Conservation (phyloP, 2,888 invertebrate genomes). For the Crossocerus cetratus region DNA sequence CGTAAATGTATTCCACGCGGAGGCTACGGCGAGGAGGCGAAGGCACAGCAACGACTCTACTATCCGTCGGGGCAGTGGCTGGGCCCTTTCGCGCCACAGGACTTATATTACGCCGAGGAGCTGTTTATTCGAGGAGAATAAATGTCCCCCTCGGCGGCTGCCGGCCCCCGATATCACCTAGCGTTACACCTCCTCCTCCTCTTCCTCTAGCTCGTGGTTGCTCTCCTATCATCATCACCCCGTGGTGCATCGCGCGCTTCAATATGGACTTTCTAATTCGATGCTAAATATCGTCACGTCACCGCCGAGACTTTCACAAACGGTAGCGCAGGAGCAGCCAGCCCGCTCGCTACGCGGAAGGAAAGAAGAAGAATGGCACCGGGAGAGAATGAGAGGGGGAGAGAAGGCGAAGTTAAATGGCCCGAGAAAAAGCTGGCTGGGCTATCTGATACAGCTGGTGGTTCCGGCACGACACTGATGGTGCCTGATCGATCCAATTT, state of each 20-base stretch:
- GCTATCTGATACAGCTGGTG: too few relatives aligned
- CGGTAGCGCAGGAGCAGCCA: background rate
- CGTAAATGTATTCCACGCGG: slow-evolving; percentile 64
- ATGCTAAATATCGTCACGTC: slow-evolving; percentile 3
- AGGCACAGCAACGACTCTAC: slow-evolving; percentile 47
- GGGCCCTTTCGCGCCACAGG: slow-evolving; percentile 27
- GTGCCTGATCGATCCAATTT: too few relatives aligned
- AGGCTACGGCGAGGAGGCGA: slow-evolving; percentile 32
- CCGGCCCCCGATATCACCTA: background rate
- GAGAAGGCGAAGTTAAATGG: background rate
- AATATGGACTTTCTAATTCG: slow-evolving; percentile 3
- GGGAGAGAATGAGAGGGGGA: background rate
- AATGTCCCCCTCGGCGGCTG: background rate
- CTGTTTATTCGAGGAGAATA: slow-evolving; percentile 1
- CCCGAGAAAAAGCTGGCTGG: background rate
- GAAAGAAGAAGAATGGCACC: too few relatives aligned
- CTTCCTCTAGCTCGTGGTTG: too few relatives aligned
- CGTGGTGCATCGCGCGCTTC: background rate
- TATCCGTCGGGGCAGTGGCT: slow-evolving; percentile 35
- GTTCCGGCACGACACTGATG: too few relatives aligned
- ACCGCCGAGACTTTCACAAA: background rate
- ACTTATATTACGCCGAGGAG: slow-evolving; percentile 34
- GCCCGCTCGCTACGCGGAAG: too few relatives aligned
- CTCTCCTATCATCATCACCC: too few relatives aligned
- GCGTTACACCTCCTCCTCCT: background rate